phyloP scores from a whole-genome alignment of 2,113 vertebrate genomes.

The Macrotus californicus region DNA sequence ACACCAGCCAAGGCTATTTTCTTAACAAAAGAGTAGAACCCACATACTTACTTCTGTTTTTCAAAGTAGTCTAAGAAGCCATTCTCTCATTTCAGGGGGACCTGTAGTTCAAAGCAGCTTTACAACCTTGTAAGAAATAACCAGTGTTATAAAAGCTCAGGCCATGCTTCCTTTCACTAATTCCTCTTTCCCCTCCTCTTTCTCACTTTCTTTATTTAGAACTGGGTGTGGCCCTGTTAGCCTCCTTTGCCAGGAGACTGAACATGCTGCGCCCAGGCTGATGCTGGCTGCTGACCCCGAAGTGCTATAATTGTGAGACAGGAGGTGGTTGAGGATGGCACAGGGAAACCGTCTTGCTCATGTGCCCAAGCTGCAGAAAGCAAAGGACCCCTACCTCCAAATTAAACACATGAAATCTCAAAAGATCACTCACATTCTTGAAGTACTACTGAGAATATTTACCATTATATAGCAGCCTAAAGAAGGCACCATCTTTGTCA shows the following conservation, averaged over 20 bases:
- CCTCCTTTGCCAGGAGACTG: background rate
- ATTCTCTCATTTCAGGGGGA: background rate
- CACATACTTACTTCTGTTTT: background rate
- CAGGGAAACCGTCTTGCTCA: background rate
- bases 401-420: background rate
- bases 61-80: background rate
- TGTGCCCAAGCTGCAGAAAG: background rate
- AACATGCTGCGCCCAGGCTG: background rate
- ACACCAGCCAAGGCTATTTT: background rate
- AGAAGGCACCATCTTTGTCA: background rate
- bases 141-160: background rate
- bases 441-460: background rate
- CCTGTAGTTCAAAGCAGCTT: background rate
- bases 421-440: background rate
- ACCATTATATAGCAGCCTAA: background rate
- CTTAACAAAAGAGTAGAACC: background rate
- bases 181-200: background rate
- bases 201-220: background rate
- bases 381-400: background rate
- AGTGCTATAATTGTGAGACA: background rate
- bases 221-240: background rate
- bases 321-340: background rate
- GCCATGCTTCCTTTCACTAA: background rate
- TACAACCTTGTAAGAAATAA: background rate
- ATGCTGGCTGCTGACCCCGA: background rate